Evolutionary conservation across 1,140 invertebrate species (phyloP).

Genomic region (Euglossa dilemma): DNA sequence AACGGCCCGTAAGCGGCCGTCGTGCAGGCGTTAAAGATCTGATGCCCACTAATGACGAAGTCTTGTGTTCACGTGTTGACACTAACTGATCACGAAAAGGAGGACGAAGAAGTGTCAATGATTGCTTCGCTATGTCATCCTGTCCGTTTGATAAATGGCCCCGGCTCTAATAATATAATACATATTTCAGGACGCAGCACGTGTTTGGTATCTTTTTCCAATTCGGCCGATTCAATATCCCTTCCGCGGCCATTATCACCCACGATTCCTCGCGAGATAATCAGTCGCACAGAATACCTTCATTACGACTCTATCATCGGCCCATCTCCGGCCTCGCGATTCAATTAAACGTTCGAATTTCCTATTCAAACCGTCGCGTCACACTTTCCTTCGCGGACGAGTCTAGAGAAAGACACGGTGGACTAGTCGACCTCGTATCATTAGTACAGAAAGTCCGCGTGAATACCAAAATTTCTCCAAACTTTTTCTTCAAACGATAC

Average conservation of each 20-base stretch:
- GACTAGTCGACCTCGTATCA: too few relatives aligned
- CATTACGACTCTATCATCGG: not conserved
- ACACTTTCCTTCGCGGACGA: not conserved
- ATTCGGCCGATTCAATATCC: slow-evolving; percentile 19
- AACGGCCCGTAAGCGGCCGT: slow-evolving; percentile 56
- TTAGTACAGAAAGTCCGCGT: too few relatives aligned
- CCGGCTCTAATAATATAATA: slow-evolving; percentile 17
- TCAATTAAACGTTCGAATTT: not conserved
- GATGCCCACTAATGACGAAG: slow-evolving; percentile 68
- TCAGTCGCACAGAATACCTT: not conserved
- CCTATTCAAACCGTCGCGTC: not conserved
- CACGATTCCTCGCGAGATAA: not conserved
- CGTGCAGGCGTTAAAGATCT: slow-evolving; percentile 73
- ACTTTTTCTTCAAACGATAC: too few relatives aligned
- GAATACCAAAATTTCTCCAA: too few relatives aligned
- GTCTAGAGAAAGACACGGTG: too few relatives aligned
- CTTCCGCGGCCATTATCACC: not conserved
- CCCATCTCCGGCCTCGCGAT: not conserved
- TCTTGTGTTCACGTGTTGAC: slow-evolving; percentile 61
- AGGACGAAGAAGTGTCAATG: slow-evolving; percentile 59
- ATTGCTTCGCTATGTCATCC: slow-evolving; percentile 59
- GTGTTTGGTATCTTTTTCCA: not conserved
- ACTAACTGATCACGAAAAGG: slow-evolving; percentile 67
- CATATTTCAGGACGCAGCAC: not conserved
- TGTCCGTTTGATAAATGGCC: slow-evolving; percentile 62